phyloP scores from a whole-genome alignment of 2,888 invertebrate species.

The Orchesellides sinensis region DNA sequence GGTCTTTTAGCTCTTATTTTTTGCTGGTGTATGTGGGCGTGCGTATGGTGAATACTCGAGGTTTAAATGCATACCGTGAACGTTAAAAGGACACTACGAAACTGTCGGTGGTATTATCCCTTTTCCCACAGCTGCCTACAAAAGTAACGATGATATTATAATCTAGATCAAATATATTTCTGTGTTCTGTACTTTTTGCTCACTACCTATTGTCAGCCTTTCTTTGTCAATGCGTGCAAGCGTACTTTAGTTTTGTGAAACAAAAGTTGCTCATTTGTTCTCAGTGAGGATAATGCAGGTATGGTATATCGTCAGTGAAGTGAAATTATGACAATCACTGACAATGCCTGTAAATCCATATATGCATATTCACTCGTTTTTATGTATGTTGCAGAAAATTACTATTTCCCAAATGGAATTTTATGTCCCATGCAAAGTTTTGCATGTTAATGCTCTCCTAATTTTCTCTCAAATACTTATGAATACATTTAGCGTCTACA shows the following conservation, averaged over 20 bases:
- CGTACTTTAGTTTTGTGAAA: neutral
- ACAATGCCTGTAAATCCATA: slow-evolving; percentile 15
- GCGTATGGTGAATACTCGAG: slow-evolving; percentile 40
- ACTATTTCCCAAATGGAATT: slow-evolving; percentile 1
- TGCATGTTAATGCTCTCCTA: too few relatives aligned
- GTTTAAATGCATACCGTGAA: slow-evolving; percentile 34
- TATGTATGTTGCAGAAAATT: slow-evolving; percentile 51
- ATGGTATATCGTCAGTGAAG: slow-evolving; percentile 3
- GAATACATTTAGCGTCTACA: too few relatives aligned
- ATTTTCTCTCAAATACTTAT: too few relatives aligned
- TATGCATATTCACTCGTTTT: neutral
- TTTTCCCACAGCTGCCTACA: slow-evolving; percentile 30
- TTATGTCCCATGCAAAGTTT: too few relatives aligned
- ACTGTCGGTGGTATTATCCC: slow-evolving; percentile 48
- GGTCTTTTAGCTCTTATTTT: slow-evolving; percentile 23
- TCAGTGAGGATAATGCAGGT: slow-evolving; percentile 14
- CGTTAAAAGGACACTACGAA: slow-evolving; percentile 18
- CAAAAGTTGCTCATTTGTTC: slow-evolving; percentile 18
- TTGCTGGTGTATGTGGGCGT: slow-evolving; percentile 50
- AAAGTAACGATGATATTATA: slow-evolving; percentile 45
- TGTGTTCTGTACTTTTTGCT: too few relatives aligned
- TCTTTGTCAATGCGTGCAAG: neutral
- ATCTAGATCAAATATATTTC: slow-evolving; percentile 44
- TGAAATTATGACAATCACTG: neutral
- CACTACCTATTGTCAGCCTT: neutral